Evolutionary conservation across 2,888 invertebrate species (phyloP).

Genomic region (Ophion obscuratus): DNA sequence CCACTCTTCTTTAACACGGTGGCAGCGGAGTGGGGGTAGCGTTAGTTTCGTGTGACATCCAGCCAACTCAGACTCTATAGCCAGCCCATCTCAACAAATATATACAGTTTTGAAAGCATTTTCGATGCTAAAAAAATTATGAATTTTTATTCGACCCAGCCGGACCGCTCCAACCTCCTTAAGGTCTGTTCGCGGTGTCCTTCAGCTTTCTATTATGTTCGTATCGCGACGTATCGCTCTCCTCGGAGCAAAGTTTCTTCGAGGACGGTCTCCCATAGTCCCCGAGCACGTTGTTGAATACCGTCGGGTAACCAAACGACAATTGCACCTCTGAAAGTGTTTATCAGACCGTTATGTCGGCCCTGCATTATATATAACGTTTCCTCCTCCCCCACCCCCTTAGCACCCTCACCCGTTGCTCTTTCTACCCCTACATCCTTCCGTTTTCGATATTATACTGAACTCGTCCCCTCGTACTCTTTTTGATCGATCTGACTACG

Average conservation of each 20-base stretch:
- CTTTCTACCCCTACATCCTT: slow-evolving; percentile 13
- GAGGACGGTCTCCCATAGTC: slow-evolving; percentile 32
- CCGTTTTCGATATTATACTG: slow-evolving; percentile 54
- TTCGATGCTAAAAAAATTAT: too few relatives aligned
- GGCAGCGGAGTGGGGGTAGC: too few relatives aligned
- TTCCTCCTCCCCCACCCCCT: slow-evolving; percentile 11
- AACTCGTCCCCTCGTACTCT: slow-evolving; percentile 7
- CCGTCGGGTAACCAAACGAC: slow-evolving; percentile 60
- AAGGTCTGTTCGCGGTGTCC: slow-evolving; percentile 6
- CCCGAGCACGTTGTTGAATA: slow-evolving; percentile 79
- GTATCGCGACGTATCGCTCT: slow-evolving; percentile 19
- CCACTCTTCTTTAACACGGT: too few relatives aligned
- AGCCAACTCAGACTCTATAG: too few relatives aligned
- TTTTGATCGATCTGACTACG: neutral
- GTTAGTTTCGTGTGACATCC: too few relatives aligned
- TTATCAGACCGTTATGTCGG: slow-evolving; percentile 75
- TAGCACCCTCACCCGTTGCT: too few relatives aligned
- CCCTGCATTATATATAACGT: slow-evolving; percentile 60
- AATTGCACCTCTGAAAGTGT: slow-evolving; percentile 66
- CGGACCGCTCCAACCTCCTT: neutral
- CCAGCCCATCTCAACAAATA: too few relatives aligned
- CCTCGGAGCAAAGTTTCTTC: slow-evolving; percentile 35
- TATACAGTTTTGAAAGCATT: too few relatives aligned
- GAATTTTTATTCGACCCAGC: too few relatives aligned
- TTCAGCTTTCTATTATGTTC: slow-evolving; percentile 36